Evolutionary conservation across 2,113 vertebrate species (phyloP), one percentile per base, ranked within the genome.

Genomic region (Cryptomyrus ogoouensis): DNA sequence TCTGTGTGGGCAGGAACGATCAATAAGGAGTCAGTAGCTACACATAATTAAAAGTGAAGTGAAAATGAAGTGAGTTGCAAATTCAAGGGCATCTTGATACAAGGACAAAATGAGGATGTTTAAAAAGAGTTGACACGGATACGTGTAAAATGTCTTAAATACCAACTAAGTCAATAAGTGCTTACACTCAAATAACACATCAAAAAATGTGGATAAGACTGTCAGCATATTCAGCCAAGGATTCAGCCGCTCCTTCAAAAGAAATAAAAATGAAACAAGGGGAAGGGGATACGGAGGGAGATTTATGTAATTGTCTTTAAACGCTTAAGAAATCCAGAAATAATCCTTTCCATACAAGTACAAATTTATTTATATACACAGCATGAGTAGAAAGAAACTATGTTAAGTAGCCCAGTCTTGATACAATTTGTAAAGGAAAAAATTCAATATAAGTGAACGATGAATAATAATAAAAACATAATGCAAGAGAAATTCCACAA

Each of bases 341-440:
- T 10, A 21, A 7, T 42, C 2, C 5, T 24, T 85, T 86, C 3
- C n/a, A 6, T 89, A 91, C 88, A 91, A 91, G 88, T 89, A 89
- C 88, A 89, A 89, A 89, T 91, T 91, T 91, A 91, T 89, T 91
- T 91, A 83, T 91, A 56, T 91, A 91, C 90, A 91, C 53, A 86
- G 46, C 52, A 91, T 90, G 84, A 74, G 88, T 90, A 90, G 56
- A 89, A 91, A 91, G 88, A 56, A 91, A 80, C 10, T 35, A 66
- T 50, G 62, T 88, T 62, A 85, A 74, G 88, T 89, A 83, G 52
- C 47, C 87, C 31, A 87, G 27, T 53, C 31, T 74, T 83, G 31
- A 70, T 50, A 86, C 53, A 91, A 87, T 89, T 88, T 58, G 35
- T 13, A 35, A 58, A 44, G n/a, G 15, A 21, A 44, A 87, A 52